phyloP scores from a whole-genome alignment of 2,888 invertebrate genomes.

The Rhingia campestris region DNA sequence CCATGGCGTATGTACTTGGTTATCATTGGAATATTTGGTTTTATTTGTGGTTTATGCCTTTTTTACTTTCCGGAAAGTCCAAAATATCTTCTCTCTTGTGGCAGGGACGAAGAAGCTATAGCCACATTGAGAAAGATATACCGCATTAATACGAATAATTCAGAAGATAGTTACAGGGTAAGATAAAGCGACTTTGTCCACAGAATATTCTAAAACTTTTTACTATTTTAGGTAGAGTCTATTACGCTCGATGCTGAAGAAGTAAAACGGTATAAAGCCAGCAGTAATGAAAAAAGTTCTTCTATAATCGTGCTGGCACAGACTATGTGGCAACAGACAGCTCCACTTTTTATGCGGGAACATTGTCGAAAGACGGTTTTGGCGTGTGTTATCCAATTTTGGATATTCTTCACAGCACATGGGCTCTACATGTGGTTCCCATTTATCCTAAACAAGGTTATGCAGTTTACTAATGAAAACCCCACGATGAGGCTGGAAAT shows the following conservation, averaged over 20 bases:
- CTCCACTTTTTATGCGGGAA: slow-evolving; percentile 78
- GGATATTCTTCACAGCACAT: slow-evolving; percentile 78
- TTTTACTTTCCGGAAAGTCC: slow-evolving; percentile 80
- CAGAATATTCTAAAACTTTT: neutral
- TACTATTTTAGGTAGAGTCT: slow-evolving; percentile 14
- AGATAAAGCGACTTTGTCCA: neutral
- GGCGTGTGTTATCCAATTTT: slow-evolving; percentile 79
- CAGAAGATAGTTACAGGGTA: slow-evolving; percentile 61
- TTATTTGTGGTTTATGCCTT: slow-evolving; percentile 77
- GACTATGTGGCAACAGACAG: slow-evolving; percentile 80
- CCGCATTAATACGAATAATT: slow-evolving; percentile 75
- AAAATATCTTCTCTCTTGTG: slow-evolving; percentile 78
- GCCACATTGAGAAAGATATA: slow-evolving; percentile 77
- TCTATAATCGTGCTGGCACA: slow-evolving; percentile 44
- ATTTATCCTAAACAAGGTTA: slow-evolving; percentile 79
- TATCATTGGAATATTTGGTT: slow-evolving; percentile 78
- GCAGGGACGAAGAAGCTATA: slow-evolving; percentile 77
- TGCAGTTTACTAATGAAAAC: slow-evolving; percentile 76
- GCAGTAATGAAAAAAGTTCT: neutral
- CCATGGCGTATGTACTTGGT: slow-evolving; percentile 80
- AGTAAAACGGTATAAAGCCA: slow-evolving; percentile 3
- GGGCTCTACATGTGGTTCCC: slow-evolving; percentile 81
- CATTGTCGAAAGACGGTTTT: slow-evolving; percentile 78
- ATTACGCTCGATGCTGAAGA: slow-evolving; percentile 32
- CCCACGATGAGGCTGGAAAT: slow-evolving; percentile 75